Conservation (phyloP, 2,797 vertebrate species). For the Cuniculus paca region DNA sequence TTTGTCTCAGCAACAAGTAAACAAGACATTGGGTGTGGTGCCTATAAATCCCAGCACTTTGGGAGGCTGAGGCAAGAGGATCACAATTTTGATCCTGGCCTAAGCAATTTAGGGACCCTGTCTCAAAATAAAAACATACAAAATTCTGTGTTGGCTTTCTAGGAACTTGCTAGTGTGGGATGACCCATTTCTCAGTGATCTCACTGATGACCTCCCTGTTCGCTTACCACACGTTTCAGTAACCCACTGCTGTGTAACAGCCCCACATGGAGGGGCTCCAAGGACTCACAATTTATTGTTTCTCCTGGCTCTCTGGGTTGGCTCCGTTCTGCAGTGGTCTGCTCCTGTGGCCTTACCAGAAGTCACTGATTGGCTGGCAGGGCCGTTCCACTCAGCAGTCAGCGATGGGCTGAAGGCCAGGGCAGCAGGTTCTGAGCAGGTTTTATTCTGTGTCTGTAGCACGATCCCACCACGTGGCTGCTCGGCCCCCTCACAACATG, state of each 20-base stretch:
- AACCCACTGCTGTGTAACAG: background rate
- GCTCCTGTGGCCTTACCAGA: background rate
- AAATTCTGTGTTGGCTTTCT: background rate
- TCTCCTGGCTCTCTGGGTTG: background rate
- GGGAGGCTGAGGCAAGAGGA: background rate
- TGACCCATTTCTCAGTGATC: background rate
- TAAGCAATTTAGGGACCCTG: background rate
- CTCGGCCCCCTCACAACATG: background rate
- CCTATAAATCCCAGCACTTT: background rate
- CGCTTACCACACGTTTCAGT: background rate
- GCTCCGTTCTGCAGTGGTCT: background rate
- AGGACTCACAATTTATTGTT: background rate
- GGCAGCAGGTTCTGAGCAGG: background rate
- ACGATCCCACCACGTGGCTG: background rate
- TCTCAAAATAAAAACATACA: background rate
- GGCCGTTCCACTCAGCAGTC: background rate
- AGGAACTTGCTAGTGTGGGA: background rate
- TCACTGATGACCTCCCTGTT: background rate
- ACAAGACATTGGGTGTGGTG: background rate
- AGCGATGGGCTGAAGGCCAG: background rate
- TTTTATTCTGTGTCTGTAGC: background rate
- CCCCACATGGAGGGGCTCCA: background rate
- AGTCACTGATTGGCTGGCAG: background rate
- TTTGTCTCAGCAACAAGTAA: background rate
- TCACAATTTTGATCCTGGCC: background rate